phyloP scores from a whole-genome alignment of 2,888 invertebrate genomes.

The Thecocarcelia acutangulata region DNA sequence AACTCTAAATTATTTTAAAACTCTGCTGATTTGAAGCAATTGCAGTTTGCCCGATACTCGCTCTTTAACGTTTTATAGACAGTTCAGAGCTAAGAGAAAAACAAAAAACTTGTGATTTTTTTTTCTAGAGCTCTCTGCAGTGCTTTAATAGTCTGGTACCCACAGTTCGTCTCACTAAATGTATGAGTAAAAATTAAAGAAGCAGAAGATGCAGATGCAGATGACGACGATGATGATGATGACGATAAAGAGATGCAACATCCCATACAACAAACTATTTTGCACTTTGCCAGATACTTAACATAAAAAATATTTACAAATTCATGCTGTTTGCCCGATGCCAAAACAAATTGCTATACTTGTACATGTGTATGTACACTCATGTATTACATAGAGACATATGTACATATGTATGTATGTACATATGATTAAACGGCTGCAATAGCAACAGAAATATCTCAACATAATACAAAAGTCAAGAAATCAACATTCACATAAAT shows the following conservation, averaged over 20 bases:
- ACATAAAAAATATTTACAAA: constrained; percentile 80
- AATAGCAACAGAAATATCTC: not conserved
- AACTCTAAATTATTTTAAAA: too few relatives aligned
- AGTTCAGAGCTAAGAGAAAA: too few relatives aligned
- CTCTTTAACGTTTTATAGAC: too few relatives aligned
- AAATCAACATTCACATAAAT: constrained; percentile 43
- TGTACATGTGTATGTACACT: too few relatives aligned
- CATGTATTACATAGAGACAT: too few relatives aligned
- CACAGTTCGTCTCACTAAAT: constrained; percentile 5
- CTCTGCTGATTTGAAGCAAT: too few relatives aligned
- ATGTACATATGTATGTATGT: too few relatives aligned
- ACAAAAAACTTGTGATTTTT: too few relatives aligned
- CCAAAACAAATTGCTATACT: constrained; percentile 63
- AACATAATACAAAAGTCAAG: constrained; percentile 39
- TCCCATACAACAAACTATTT: constrained; percentile 75
- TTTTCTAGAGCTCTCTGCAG: constrained; percentile 37
- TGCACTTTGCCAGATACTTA: constrained; percentile 81
- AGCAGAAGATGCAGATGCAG: constrained; percentile 29
- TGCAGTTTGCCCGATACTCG: too few relatives aligned
- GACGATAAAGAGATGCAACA: constrained; percentile 51
- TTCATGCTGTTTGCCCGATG: constrained; percentile 67
- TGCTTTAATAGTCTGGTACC: not conserved
- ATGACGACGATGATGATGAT: constrained; percentile 10
- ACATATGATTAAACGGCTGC: not conserved
- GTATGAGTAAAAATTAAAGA: constrained; percentile 43